phyloP scores from a whole-genome alignment of 2,888 invertebrate species.

The Mantis religiosa region DNA sequence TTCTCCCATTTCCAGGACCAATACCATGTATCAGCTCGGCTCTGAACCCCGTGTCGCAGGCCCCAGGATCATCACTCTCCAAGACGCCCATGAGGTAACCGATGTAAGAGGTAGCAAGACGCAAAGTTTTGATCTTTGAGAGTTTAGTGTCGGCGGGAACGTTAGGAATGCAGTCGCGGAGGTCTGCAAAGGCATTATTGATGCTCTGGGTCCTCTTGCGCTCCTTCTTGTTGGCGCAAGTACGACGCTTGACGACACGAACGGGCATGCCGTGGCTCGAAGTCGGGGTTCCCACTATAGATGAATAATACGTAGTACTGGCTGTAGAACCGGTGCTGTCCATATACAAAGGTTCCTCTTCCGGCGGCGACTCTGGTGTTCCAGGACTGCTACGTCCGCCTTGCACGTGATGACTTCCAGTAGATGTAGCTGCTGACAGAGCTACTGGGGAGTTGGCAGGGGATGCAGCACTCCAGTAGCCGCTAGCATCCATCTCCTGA shows the following conservation, averaged over 20 bases:
- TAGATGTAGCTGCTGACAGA: conserved; percentile 35
- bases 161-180: conserved; percentile 92
- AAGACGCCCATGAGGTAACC: conserved; percentile 87
- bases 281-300: background rate
- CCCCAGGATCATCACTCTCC: conserved; percentile 75
- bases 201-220: conserved; percentile 87
- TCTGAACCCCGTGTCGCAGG: conserved; percentile 70
- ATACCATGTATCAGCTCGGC: conserved; percentile 65
- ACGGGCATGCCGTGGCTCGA: conserved; percentile 35
- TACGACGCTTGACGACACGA: conserved; percentile 70
- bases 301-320: conserved; percentile 19
- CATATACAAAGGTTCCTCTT: background rate
- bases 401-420: conserved; percentile 9
- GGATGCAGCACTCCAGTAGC: background rate
- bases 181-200: conserved; percentile 89
- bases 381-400: background rate
- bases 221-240: conserved; percentile 93
- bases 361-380: background rate
- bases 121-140: conserved; percentile 90
- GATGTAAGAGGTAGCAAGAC: conserved; percentile 89
- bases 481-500: background rate
- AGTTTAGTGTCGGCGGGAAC: conserved; percentile 94
- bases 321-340: conserved; percentile 22
- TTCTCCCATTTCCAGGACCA: background rate
- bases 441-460: background rate